Percentiles rank a stretch among this genome's conserved stretches.
Evolutionary conservation across 2,797 vertebrate species (phyloP).

Genomic region (Silurus lanzhouensis): DNA sequence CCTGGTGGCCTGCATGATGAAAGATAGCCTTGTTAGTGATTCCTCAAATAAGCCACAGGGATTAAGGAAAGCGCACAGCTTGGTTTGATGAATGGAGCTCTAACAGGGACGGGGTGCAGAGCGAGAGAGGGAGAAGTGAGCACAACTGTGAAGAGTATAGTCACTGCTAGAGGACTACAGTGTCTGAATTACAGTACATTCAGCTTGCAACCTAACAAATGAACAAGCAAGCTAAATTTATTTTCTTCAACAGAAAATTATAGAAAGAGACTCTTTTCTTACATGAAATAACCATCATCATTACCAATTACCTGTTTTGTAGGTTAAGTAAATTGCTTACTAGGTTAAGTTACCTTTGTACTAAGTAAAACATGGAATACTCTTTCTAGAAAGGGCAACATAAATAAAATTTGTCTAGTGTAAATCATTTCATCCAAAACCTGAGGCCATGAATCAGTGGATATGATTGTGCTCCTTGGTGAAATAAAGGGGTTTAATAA

Average conservation of each 20-base stretch:
- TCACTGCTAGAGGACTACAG: neutral
- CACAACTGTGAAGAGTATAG: neutral
- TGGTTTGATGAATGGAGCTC: conserved; percentile 34
- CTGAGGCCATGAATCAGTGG: neutral
- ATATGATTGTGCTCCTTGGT: neutral
- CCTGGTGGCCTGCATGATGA: conserved; percentile 38
- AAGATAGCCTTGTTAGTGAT: conserved; percentile 47
- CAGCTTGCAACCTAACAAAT: neutral
- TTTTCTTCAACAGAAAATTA: neutral
- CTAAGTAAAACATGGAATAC: neutral
- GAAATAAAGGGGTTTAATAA: neutral
- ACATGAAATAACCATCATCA: neutral
- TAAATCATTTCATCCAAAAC: neutral
- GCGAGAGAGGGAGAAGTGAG: conserved; percentile 4
- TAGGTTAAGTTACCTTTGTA: neutral
- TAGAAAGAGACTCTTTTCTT: neutral
- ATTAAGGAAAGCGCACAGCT: conserved; percentile 3
- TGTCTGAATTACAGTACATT: conserved; percentile 5
- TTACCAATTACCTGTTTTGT: neutral
- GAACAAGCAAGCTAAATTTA: neutral
- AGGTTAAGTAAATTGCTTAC: neutral
- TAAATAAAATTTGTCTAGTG: neutral
- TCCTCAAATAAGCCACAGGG: conserved; percentile 43
- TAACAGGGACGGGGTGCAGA: conserved; percentile 15
- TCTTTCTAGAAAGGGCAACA: neutral